Evolutionary conservation across 2,888 invertebrate species (phyloP), one percentile per base, ranked within the genome.

Genomic region (Heliothis peltigera): DNA sequence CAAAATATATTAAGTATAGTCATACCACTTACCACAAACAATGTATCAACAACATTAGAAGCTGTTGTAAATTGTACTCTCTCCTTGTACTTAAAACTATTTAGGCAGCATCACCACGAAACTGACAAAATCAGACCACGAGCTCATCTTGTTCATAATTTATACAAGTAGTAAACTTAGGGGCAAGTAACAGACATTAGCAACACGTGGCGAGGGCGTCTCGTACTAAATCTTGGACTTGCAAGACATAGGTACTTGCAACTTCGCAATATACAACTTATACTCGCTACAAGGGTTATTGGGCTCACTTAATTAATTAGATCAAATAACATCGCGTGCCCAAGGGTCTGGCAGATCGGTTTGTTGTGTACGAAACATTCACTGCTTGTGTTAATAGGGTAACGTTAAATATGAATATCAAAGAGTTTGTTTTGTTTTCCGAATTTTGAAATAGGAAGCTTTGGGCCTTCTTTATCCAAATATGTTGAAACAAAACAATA

Each of bases 161-260:
- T 80, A 75, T 66, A 75, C 69, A 69, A 67, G 52, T 67, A 62
- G 58, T 70, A 69, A 80, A 80, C 70, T 80, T 75, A 60, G 70
- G 70, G 73, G 78, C 61, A 68, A 75, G 69, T 61, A 70, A 65
- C 70, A 68, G 76, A 70, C 80, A 80, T 80, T 80, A 74, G 61
- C 62, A 64, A 77, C 87, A 87, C 84, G 81, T 83, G 87, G 84
- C 68, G 84, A 46, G 44, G 48, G 51, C 62, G 46, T 55, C 81
- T 75, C 76, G 78, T 79, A 87, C 80, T 87, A 87, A 84, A 87
- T 87, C 87, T 84, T 81, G 59, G 67, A 82, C 79, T 80, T 60
- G 72, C 47, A 48, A 65, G 72, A 65, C 48, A 7, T 55, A n/a
- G n/a, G n/a, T n/a, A 46, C 39, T 66, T 70, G 76, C 80, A 86